Evolutionary conservation across 2,113 vertebrate genomes (phyloP).

Genomic region (Pterocles gutturalis): DNA sequence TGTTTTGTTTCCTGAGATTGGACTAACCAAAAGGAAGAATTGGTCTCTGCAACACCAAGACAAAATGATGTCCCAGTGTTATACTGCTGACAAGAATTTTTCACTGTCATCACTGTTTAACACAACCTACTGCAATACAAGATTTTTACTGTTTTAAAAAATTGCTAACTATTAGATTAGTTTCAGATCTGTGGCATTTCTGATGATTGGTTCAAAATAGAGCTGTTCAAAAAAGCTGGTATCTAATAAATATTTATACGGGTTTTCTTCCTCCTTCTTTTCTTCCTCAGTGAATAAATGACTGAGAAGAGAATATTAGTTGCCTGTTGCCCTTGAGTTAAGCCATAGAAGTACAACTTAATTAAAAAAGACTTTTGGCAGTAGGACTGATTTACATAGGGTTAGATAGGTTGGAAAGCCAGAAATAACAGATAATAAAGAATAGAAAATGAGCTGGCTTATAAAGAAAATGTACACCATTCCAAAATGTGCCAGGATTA

Average conservation of each 20-base stretch:
- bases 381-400: neutral
- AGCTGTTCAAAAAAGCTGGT: neutral
- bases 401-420: neutral
- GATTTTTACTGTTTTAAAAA: neutral
- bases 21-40: neutral
- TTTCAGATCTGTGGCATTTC: neutral
- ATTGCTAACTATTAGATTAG: neutral
- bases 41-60: neutral
- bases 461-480: neutral
- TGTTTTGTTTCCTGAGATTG: neutral
- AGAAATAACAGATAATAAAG: neutral
- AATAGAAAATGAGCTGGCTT: neutral
- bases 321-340: conserved; percentile 3
- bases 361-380: neutral
- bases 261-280: neutral
- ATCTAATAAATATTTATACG: neutral
- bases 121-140: neutral
- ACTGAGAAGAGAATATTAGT: neutral
- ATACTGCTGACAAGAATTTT: neutral
- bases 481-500: neutral
- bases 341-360: neutral
- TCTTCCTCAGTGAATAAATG: neutral
- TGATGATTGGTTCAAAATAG: neutral
- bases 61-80: neutral
- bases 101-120: neutral